A percentile compares a stretch with the other conserved stretches of the same genome.
Conservation (phyloP, 2,797 vertebrate species). For the Diglossa cyanea region DNA sequence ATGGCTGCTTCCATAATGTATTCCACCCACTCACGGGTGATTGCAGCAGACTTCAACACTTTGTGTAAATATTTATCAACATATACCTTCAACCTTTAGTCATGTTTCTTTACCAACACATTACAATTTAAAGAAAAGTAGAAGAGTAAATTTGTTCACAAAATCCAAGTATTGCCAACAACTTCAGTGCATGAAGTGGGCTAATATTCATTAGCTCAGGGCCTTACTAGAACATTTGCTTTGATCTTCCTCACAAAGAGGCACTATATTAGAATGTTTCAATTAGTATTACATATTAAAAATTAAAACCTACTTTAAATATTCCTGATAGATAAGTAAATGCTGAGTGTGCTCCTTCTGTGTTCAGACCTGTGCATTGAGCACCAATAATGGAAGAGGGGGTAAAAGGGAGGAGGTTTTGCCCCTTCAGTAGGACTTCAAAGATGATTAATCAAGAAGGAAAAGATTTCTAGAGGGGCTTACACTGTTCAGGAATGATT, state of each 20-base stretch:
- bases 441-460: conserved; percentile 75
- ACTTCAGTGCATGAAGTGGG: conserved; percentile 31
- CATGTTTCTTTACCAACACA: neutral
- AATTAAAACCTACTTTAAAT: conserved; percentile 72
- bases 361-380: conserved; percentile 49
- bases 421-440: conserved; percentile 67
- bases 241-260: conserved; percentile 68
- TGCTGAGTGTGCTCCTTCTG: conserved; percentile 64
- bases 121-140: neutral
- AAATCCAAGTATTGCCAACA: conserved; percentile 27
- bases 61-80: neutral
- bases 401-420: conserved; percentile 57
- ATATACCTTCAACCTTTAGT: conserved; percentile 1
- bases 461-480: conserved; percentile 69
- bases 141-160: conserved; percentile 40
- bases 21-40: neutral
- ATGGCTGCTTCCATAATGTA: neutral
- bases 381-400: conserved; percentile 40
- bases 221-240: conserved; percentile 64
- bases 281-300: conserved; percentile 71
- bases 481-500: conserved; percentile 74
- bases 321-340: conserved; percentile 69
- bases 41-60: neutral
- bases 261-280: conserved; percentile 61
- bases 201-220: conserved; percentile 65